A percentile compares a stretch with the other conserved stretches of the same genome.
Conservation (phyloP, 1,140 invertebrate species). For the Chrysoperla carnea region DNA sequence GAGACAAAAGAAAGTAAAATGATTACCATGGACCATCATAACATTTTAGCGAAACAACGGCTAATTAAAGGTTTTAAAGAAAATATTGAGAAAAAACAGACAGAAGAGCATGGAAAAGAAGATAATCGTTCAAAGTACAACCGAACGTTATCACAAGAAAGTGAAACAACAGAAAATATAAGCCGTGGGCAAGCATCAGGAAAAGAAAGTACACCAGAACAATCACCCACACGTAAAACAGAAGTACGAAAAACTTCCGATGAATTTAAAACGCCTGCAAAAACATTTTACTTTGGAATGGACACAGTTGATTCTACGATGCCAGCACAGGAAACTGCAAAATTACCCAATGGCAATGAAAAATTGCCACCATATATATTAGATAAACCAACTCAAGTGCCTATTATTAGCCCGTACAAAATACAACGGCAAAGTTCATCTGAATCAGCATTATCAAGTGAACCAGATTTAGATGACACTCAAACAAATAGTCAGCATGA, state of each 20-base stretch:
- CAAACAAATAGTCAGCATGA: conserved; percentile 24
- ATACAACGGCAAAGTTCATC: conserved; percentile 22
- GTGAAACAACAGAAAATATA: conserved; percentile 4
- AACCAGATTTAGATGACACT: conserved; percentile 22
- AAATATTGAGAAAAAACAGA: neutral
- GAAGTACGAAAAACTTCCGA: conserved; percentile 17
- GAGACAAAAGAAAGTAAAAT: neutral
- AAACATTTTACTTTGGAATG: conserved; percentile 67
- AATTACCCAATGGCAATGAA: conserved; percentile 12
- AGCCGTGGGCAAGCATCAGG: conserved; percentile 35
- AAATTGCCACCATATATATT: neutral
- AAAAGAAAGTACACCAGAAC: conserved; percentile 36
- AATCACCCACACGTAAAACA: conserved; percentile 20
- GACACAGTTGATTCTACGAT: conserved; percentile 26
- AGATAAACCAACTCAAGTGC: neutral
- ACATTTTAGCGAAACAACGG: neutral
- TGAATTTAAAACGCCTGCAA: conserved; percentile 26
- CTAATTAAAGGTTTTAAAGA: neutral
- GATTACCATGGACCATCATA: neutral
- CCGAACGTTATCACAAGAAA: neutral
- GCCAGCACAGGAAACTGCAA: conserved; percentile 20
- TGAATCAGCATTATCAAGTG: conserved; percentile 31
- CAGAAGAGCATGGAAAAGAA: neutral
- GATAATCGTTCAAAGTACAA: neutral
- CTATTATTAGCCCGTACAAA: neutral